Base-by-base conservation (phyloP, 1,140 invertebrate genomes). In the Drosophila truncata region DNA sequence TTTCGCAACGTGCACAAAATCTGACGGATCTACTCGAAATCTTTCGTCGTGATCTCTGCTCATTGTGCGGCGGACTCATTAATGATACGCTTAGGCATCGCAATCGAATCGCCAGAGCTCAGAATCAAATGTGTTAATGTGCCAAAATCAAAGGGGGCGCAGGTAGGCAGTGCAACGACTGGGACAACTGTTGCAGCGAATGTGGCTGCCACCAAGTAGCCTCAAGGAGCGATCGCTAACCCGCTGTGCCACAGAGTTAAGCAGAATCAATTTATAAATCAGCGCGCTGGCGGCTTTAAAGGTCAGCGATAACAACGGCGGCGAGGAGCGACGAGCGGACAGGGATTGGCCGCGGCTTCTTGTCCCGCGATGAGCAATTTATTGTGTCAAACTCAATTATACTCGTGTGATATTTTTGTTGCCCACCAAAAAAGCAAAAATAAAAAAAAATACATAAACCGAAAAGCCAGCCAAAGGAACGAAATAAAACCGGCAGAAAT, bases 301-400 rank as follows among this genome's bases (percentile, higher is more conserved):
- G 91, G 91, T 91, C 91, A 91, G 86, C 77, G 80, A 82, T 91
- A 91, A 85, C 77, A 88, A 85, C 71, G n/a, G n/a, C 35, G 14
- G 16, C 25, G 25, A 50, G 44, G n/a, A 52, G n/a, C n/a, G 29
- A 9, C 49, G 27, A 20, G 73, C n/a, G 39, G 39, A 41, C 2
- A 46, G 78, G 72, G 72, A 84, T 77, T 84, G 82, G 82, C 78
- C 55, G 54, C 52, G 55, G 71, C 64, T 64, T 70, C 76, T 82
- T 63, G 76, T 83, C 72, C 70, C 69, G 81, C 78, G 90, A 86
- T 91, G 90, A 91, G 90, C 91, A 91, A 91, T 91, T 91, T 91
- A 91, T 91, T 91, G 91, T 91, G 91, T 91, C 91, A 91, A 91
- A 91, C 91, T 91, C 90, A 91, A 91, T 91, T 91, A 91, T 91